phyloP scores from a whole-genome alignment of 2,888 invertebrate species.

The Drosophila subsilvestris region DNA sequence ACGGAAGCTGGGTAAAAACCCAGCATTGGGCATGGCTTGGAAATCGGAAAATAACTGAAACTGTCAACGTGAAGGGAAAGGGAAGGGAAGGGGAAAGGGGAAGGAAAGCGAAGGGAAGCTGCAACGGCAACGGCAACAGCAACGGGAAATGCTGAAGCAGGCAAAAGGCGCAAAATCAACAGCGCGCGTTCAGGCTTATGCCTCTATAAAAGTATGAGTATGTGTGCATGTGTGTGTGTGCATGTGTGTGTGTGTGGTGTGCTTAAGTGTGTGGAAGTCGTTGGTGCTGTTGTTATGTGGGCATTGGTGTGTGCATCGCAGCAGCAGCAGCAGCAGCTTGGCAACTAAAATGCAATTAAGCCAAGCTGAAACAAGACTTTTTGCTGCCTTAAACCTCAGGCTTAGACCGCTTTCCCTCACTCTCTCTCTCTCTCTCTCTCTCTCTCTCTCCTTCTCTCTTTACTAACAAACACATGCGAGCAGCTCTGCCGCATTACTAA shows the following conservation, averaged over 20 bases:
- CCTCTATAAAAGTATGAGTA: constrained; percentile 51
- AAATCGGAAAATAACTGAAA: constrained; percentile 79
- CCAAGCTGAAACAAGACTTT: constrained; percentile 77
- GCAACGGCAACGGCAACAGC: constrained; percentile 46
- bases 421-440: constrained; percentile 1
- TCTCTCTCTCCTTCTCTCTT: constrained; percentile 12
- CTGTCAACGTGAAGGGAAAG: constrained; percentile 66
- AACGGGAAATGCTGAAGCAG: constrained; percentile 61
- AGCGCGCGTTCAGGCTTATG: constrained; percentile 73
- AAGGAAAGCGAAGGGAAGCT: constrained; percentile 43
- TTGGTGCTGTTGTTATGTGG: constrained; percentile 54
- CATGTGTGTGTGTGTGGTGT: constrained; percentile 23
- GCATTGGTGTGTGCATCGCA: constrained; percentile 46
- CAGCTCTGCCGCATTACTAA: constrained; percentile 57
- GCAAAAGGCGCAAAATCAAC: constrained; percentile 75
- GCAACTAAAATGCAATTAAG: constrained; percentile 78
- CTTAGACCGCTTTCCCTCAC: constrained; percentile 21
- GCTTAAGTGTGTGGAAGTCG: constrained; percentile 41
- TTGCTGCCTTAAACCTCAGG: constrained; percentile 68
- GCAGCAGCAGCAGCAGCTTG: constrained; percentile 54
- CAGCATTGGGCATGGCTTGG: constrained; percentile 68
- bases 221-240: constrained; percentile 4
- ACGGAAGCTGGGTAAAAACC: constrained; percentile 60
- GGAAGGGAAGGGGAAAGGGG: constrained; percentile 35
- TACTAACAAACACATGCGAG: constrained; percentile 6